These are phyloP conservation scores for Phycodurus eques DNA, from an alignment of 2,113 vertebrate genomes.

Conservation along the genomic window DNA sequence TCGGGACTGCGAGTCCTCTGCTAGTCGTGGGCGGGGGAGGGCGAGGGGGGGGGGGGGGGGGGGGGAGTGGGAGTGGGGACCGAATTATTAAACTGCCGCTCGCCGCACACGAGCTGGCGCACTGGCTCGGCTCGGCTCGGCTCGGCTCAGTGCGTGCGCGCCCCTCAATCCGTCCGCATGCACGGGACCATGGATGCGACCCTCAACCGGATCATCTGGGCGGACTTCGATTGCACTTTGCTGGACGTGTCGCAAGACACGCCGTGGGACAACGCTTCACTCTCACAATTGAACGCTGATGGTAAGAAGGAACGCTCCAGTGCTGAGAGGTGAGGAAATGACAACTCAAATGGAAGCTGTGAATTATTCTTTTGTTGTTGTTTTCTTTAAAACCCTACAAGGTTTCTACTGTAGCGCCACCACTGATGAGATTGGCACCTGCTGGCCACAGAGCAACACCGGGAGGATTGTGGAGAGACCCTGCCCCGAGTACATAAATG, in stretches of 20 bases:
- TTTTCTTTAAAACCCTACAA: slow-evolving; percentile 21
- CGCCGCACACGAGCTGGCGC: slow-evolving; percentile 34
- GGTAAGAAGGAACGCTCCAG: slow-evolving; percentile 73
- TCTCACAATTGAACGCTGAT: slow-evolving; percentile 74
- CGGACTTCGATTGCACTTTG: slow-evolving; percentile 88
- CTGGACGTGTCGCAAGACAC: slow-evolving; percentile 79
- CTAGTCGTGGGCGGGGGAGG: slow-evolving; percentile 3
- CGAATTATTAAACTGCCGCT: slow-evolving; percentile 17
- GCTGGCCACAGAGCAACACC: slow-evolving; percentile 88
- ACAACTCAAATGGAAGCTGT: neutral
- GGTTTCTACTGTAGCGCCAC: slow-evolving; percentile 91
- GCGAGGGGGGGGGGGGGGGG: no score
- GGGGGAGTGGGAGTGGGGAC: neutral
- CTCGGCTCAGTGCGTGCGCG: slow-evolving; percentile 27
- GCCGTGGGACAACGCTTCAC: slow-evolving; percentile 78
- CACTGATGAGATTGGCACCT: slow-evolving; percentile 94
- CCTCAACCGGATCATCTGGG: slow-evolving; percentile 80
- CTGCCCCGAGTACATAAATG: slow-evolving; percentile 94
- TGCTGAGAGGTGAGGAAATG: neutral
- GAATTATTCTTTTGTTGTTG: neutral
- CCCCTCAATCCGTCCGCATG: neutral
- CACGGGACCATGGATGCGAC: slow-evolving; percentile 74
- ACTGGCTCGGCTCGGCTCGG: slow-evolving; percentile 11
- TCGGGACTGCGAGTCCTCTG: slow-evolving; percentile 27
- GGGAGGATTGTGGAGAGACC: slow-evolving; percentile 89